Evolutionary conservation across 2,888 invertebrate genomes (phyloP).

Genomic region (Onchidella celtica): DNA sequence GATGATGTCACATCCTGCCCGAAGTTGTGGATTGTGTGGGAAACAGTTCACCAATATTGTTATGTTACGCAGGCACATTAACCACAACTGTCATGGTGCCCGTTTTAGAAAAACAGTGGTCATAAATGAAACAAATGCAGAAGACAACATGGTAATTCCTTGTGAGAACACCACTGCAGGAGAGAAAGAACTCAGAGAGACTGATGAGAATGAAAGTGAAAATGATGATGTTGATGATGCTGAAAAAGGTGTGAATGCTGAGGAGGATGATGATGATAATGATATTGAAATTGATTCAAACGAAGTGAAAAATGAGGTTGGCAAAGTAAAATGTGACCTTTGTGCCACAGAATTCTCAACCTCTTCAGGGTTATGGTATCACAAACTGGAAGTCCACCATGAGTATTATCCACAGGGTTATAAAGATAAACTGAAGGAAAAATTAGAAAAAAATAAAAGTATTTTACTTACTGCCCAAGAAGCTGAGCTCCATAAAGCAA

Average conservation of each 20-base stretch:
- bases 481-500: neutral
- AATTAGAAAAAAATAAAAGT: conserved; percentile 29
- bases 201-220: conserved; percentile 13
- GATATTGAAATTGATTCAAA: conserved; percentile 6
- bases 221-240: conserved; percentile 23
- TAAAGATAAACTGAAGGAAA: conserved; percentile 32
- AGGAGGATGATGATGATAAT: conserved; percentile 23
- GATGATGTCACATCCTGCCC: conserved; percentile 46
- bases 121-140: neutral
- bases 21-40: conserved; percentile 41
- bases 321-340: conserved; percentile 38
- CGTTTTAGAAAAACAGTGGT: conserved; percentile 40
- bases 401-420: conserved; percentile 40
- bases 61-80: conserved; percentile 42
- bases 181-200: neutral
- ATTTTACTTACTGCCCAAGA: conserved; percentile 31
- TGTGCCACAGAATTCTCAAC: conserved; percentile 40
- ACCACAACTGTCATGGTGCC: conserved; percentile 44
- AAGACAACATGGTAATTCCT: neutral
- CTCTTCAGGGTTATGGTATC: conserved; percentile 48
- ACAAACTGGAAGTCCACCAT: conserved; percentile 43
- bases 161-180: neutral
- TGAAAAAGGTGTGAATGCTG: neutral
- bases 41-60: conserved; percentile 47
- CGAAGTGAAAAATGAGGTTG: conserved; percentile 2